Evolutionary conservation across 2,113 vertebrate species (phyloP).

Genomic region (Ranitomeya imitator): DNA sequence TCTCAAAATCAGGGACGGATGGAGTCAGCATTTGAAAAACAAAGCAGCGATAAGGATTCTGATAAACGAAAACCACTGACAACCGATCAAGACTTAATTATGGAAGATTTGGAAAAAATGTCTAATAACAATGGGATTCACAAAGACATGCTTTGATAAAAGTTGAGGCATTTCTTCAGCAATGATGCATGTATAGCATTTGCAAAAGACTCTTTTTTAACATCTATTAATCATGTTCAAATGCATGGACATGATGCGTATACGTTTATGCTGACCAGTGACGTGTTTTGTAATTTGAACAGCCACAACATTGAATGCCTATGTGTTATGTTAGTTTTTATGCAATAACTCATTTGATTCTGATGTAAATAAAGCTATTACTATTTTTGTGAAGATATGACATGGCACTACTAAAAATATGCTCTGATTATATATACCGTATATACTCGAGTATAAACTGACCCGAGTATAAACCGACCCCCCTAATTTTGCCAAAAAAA

Average conservation of each 20-base stretch:
- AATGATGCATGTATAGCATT: slow-evolving; percentile 19
- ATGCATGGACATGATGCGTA: background rate
- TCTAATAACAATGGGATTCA: slow-evolving; percentile 68
- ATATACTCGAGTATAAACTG: no score
- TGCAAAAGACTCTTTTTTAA: background rate
- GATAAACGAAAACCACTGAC: slow-evolving; percentile 65
- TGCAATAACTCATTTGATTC: slow-evolving; percentile 15
- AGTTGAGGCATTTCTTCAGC: background rate
- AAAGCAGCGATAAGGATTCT: slow-evolving; percentile 10
- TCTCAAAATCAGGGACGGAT: slow-evolving; percentile 36
- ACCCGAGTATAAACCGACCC: no score
- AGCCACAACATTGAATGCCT: slow-evolving; percentile 2
- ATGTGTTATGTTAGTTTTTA: slow-evolving; percentile 21
- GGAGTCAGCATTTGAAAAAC: background rate
- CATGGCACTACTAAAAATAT: background rate
- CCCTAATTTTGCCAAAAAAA: no score
- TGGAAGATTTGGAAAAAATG: slow-evolving; percentile 75
- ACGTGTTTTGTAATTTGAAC: slow-evolving; percentile 16
- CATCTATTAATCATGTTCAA: background rate
- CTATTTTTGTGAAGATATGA: slow-evolving; percentile 32
- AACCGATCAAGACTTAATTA: slow-evolving; percentile 74
- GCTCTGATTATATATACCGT: no score
- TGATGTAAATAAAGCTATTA: slow-evolving; percentile 35
- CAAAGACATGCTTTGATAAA: slow-evolving; percentile 28
- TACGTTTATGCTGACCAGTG: background rate